These are phyloP conservation scores for Paraplagusia blochii DNA, from an alignment of 2,113 vertebrate species.

Conservation along the genomic window DNA sequence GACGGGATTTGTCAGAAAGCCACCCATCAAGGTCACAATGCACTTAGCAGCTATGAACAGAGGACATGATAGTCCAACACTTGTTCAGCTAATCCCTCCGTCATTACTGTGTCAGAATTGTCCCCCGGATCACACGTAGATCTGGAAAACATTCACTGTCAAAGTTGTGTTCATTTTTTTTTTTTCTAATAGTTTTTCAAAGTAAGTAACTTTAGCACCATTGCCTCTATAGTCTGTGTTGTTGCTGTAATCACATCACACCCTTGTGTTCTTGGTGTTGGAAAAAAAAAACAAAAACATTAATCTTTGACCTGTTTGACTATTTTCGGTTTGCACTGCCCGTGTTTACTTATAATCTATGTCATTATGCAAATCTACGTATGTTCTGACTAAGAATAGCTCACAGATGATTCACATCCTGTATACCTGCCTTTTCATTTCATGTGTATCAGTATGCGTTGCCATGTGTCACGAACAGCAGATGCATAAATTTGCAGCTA, in stretches of 20 bases:
- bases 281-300: too few species aligned
- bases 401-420: conserved; percentile 11
- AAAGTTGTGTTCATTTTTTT: background rate
- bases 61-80: conserved; percentile 23
- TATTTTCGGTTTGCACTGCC: background rate
- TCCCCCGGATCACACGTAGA: conserved; percentile 39
- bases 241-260: conserved; percentile 11
- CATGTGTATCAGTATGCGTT: background rate
- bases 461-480: background rate
- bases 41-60: conserved; percentile 27
- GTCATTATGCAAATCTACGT: conserved; percentile 5
- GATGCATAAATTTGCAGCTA: background rate
- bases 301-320: background rate
- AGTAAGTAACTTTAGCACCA: too few species aligned
- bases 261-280: too few species aligned
- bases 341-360: background rate
- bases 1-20: conserved; percentile 13
- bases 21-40: conserved; percentile 20
- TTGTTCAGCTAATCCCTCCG: conserved; percentile 32
- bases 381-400: background rate
- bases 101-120: conserved; percentile 44
- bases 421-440: conserved; percentile 7
- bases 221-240: background rate
- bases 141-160: too few species aligned
- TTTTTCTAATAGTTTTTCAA: too few species aligned